Percentiles rank a stretch among this genome's conserved stretches.
phyloP scores from a whole-genome alignment of 2,113 vertebrate genomes.

The Athene noctua region DNA sequence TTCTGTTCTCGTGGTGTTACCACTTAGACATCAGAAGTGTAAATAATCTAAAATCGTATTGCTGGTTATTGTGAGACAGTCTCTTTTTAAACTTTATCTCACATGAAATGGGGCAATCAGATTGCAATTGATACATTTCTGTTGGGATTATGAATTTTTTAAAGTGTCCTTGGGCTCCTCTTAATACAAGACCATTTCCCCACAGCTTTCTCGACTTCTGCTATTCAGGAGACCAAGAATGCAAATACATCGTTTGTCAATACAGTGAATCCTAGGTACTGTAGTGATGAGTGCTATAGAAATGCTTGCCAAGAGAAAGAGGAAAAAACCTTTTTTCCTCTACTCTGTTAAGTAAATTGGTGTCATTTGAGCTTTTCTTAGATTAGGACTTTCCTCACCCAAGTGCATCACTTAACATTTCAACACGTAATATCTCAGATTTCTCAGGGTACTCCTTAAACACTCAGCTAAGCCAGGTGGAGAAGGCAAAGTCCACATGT shows the following conservation, averaged over 20 bases:
- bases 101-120: neutral
- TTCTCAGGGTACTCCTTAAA: constrained; percentile 37
- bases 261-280: neutral
- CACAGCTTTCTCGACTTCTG: neutral
- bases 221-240: neutral
- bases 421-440: neutral
- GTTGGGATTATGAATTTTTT: neutral
- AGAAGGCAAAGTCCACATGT: neutral
- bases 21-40: neutral
- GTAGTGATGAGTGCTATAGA: neutral
- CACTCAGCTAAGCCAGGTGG: neutral
- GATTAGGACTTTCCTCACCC: constrained; percentile 15
- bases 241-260: neutral
- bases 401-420: constrained; percentile 27
- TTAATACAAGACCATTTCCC: neutral
- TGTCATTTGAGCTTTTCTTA: constrained; percentile 21
- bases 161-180: neutral
- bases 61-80: neutral
- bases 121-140: neutral
- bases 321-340: neutral
- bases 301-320: constrained; percentile 1
- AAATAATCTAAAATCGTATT: neutral
- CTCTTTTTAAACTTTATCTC: neutral
- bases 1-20: neutral
- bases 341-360: neutral